A percentile compares a stretch with the other conserved stretches of the same genome.
Evolutionary conservation across 2,888 invertebrate species (phyloP).

Genomic region (Drosophila greeni): DNA sequence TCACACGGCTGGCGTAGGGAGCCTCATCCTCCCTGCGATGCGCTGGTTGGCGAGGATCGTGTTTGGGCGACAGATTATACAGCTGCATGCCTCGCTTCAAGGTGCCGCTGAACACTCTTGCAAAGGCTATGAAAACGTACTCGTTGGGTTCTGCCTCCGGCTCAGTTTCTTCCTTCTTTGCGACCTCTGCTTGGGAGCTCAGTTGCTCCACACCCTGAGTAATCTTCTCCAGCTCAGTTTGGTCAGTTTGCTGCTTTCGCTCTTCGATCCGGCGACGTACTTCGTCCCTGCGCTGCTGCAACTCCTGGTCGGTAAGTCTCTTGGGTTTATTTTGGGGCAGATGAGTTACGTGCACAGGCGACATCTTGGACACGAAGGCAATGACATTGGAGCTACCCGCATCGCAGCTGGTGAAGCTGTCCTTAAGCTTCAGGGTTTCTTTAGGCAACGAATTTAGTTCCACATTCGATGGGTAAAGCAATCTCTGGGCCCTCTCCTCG

Average conservation of each 20-base stretch:
- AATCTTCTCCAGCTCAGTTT: constrained; percentile 57
- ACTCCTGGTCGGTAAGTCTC: constrained; percentile 86
- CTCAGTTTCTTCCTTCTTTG: background rate
- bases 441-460: constrained; percentile 84
- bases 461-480: constrained; percentile 87
- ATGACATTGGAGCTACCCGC: constrained; percentile 83
- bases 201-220: constrained; percentile 66
- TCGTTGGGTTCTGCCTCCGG: constrained; percentile 68
- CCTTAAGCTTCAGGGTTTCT: constrained; percentile 85
- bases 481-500: constrained; percentile 88
- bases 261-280: constrained; percentile 84
- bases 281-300: constrained; percentile 83
- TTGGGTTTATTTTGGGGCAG: constrained; percentile 90
- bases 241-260: constrained; percentile 73
- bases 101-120: constrained; percentile 94
- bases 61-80: constrained; percentile 92
- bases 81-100: constrained; percentile 87
- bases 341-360: constrained; percentile 86
- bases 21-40: constrained; percentile 61
- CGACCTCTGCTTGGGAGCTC: constrained; percentile 25
- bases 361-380: constrained; percentile 83
- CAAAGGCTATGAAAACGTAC: constrained; percentile 92
- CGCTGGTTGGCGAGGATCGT: constrained; percentile 83
- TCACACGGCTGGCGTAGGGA: constrained; percentile 77
- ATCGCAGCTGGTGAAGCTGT: constrained; percentile 85